Evolutionary conservation across 2,888 invertebrate species (phyloP).

Genomic region (Cheilosia soror): DNA sequence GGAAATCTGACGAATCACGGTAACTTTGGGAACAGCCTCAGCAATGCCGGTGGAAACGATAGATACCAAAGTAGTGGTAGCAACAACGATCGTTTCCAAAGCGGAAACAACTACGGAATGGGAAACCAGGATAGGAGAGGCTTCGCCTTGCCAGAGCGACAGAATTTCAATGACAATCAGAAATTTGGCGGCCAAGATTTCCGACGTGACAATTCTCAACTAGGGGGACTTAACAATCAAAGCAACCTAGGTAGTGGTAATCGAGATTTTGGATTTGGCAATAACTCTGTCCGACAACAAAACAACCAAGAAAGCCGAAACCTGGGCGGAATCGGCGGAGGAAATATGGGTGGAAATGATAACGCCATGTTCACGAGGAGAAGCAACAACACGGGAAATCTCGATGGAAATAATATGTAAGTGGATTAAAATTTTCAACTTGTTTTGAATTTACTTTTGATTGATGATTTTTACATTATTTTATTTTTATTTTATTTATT

Average conservation of each 20-base stretch:
- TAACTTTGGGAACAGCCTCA: slow-evolving; percentile 48
- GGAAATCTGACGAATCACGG: slow-evolving; percentile 28
- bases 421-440: slow-evolving; percentile 26
- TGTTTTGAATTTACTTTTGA: neutral
- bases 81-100: slow-evolving; percentile 49
- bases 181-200: slow-evolving; percentile 52
- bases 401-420: slow-evolving; percentile 71
- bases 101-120: slow-evolving; percentile 67
- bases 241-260: slow-evolving; percentile 79
- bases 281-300: slow-evolving; percentile 33
- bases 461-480: neutral
- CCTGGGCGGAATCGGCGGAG: slow-evolving; percentile 76
- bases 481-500: slow-evolving; percentile 19
- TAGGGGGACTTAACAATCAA: slow-evolving; percentile 34
- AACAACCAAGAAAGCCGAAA: slow-evolving; percentile 24
- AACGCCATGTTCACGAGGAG: slow-evolving; percentile 85
- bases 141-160: slow-evolving; percentile 80
- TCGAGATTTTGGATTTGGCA: slow-evolving; percentile 81
- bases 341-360: slow-evolving; percentile 77
- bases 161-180: slow-evolving; percentile 57
- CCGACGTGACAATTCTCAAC: slow-evolving; percentile 24
- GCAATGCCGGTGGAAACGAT: slow-evolving; percentile 15
- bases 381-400: slow-evolving; percentile 56
- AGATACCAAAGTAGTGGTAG: slow-evolving; percentile 28
- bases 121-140: slow-evolving; percentile 81